A percentile compares a stretch with the other conserved stretches of the same genome.
These are phyloP conservation scores for Muscidifurax raptorellus DNA, from an alignment of 1,140 invertebrate genomes.

Conservation along the genomic window DNA sequence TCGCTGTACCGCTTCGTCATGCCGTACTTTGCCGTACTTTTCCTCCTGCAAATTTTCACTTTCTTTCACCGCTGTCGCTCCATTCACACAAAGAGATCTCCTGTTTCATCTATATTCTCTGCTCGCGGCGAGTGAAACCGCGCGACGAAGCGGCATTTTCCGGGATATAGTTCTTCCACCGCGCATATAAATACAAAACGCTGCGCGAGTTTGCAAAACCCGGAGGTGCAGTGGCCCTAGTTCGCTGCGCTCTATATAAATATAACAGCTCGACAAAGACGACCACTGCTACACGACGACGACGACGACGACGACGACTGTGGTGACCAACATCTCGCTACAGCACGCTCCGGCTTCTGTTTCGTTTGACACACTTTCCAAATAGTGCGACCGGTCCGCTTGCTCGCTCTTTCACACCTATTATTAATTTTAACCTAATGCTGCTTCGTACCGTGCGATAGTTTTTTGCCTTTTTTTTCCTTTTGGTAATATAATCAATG, in stretches of 20 bases:
- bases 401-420: not conserved
- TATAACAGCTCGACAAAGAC: slow-evolving; percentile 9
- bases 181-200: not conserved
- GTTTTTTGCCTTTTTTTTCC: too few relatives aligned
- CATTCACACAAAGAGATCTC: too few relatives aligned
- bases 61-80: not conserved
- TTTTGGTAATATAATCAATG: too few relatives aligned
- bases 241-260: slow-evolving; percentile 15
- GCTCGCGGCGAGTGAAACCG: not conserved
- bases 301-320: not conserved
- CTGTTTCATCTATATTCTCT: not conserved
- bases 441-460: not conserved
- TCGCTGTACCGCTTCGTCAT: too few relatives aligned
- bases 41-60: not conserved
- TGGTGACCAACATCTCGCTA: not conserved
- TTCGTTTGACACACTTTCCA: slow-evolving; percentile 47
- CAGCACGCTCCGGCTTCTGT: slow-evolving; percentile 30
- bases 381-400: not conserved
- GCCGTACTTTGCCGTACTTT: too few relatives aligned
- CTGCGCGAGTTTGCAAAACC: slow-evolving; percentile 18
- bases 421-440: slow-evolving; percentile 43
- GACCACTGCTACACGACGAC: not conserved
- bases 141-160: not conserved
- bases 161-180: not conserved
- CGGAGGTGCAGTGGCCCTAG: not conserved